Evolutionary conservation across 1,140 invertebrate genomes (phyloP).

Genomic region (Drosophila willistoni): DNA sequence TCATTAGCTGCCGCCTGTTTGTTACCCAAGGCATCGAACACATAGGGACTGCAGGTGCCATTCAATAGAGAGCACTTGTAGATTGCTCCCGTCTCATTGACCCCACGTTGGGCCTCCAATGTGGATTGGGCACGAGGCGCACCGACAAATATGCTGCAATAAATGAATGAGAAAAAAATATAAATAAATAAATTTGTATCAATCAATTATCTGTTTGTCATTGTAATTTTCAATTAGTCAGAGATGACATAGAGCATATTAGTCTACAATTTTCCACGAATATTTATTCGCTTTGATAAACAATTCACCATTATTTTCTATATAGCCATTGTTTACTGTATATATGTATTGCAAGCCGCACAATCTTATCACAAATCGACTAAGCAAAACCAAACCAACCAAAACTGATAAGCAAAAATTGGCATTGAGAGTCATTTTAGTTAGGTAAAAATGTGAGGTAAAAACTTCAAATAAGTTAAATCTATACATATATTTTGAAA

Average conservation of each 20-base stretch:
- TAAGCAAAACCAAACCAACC: conserved; percentile 19
- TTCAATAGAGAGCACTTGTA: conserved; percentile 66
- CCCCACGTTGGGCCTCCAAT: conserved; percentile 66
- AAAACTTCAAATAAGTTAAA: conserved; percentile 15
- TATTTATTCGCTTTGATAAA: background rate
- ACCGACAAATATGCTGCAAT: conserved; percentile 73
- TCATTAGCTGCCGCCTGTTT: conserved; percentile 30
- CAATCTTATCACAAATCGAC: conserved; percentile 56
- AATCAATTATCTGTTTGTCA: conserved; percentile 6
- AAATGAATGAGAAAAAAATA: background rate
- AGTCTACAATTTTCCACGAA: conserved; percentile 8
- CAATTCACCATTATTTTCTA: background rate
- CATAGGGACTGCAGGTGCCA: conserved; percentile 63
- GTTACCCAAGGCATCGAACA: conserved; percentile 69
- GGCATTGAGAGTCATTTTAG: conserved; percentile 44
- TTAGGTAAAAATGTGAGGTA: conserved; percentile 14
- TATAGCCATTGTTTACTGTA: conserved; percentile 7
- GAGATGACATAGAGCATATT: conserved; percentile 2
- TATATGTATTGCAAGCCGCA: conserved; percentile 25
- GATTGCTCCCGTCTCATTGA: conserved; percentile 79
- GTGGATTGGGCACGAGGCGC: conserved; percentile 80
- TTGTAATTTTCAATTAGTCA: background rate
- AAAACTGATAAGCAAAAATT: conserved; percentile 42
- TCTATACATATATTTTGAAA: background rate
- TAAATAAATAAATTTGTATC: background rate